Percentiles rank a stretch among this genome's conserved stretches.
Conservation (phyloP, 2,113 vertebrate genomes). For the Ariopsis seemanni region DNA sequence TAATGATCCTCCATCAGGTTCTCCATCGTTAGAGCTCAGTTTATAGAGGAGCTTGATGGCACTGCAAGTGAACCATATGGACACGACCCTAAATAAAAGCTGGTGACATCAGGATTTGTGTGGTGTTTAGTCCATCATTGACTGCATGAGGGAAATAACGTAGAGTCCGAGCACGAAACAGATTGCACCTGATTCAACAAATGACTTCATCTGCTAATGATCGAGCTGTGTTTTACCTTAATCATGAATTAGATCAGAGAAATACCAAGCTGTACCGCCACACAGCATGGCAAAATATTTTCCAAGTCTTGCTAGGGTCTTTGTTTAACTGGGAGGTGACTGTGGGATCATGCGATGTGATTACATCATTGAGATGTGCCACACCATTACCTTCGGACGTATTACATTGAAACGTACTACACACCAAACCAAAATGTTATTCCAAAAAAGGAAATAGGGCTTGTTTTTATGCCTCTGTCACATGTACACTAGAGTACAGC, state of each 20-base stretch:
- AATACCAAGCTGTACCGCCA: background rate
- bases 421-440: no score
- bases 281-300: background rate
- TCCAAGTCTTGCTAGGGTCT: background rate
- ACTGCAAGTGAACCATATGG: conserved; percentile 46
- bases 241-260: no score
- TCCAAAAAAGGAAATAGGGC: no score
- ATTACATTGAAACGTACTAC: no score
- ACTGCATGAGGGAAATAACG: background rate
- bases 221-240: background rate
- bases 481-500: no score
- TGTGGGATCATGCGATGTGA: background rate
- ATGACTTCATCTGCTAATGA: background rate
- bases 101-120: conserved; percentile 45
- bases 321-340: no score
- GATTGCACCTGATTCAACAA: conserved; percentile 4
- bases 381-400: no score
- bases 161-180: background rate
- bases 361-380: background rate
- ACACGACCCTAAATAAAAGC: conserved; percentile 58
- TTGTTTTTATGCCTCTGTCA: no score
- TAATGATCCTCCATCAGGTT: conserved; percentile 56
- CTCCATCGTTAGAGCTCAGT: conserved; percentile 42
- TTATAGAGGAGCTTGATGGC: conserved; percentile 45
- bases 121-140: background rate